A percentile compares a stretch with the other conserved stretches of the same genome.
Conservation (phyloP, 2,888 invertebrate species). For the Chrysodeixis includens region DNA sequence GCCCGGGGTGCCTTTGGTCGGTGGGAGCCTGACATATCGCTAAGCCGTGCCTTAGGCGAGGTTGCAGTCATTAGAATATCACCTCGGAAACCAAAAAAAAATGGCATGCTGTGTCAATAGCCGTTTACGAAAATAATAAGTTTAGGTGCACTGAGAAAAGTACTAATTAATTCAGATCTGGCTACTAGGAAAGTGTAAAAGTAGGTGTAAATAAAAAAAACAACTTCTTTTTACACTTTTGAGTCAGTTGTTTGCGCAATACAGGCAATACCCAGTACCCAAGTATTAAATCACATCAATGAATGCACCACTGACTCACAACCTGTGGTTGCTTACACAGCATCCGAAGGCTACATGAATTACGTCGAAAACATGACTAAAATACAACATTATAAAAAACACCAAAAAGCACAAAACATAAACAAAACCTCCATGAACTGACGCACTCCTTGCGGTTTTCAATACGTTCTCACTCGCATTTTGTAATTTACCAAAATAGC, state of each 20-base stretch:
- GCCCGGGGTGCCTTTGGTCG: too few relatives aligned
- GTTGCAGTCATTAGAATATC: too few relatives aligned
- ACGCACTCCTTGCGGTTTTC: constrained; percentile 61
- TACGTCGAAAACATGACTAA: constrained; percentile 25
- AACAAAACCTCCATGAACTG: constrained; percentile 54
- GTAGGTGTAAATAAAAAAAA: not conserved
- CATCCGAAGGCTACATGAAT: constrained; percentile 26
- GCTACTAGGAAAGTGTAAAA: not conserved
- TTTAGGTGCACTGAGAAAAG: too few relatives aligned
- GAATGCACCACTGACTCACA: constrained; percentile 41
- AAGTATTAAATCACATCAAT: constrained; percentile 29
- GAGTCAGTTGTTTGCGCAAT: constrained; percentile 31
- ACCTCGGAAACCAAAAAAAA: too few relatives aligned
- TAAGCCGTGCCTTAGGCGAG: too few relatives aligned
- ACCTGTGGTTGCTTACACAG: constrained; percentile 34
- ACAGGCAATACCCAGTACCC: constrained; percentile 13
- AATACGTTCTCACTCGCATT: constrained; percentile 52
- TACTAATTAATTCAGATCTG: too few relatives aligned
- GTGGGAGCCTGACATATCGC: too few relatives aligned
- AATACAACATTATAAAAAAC: constrained; percentile 26
- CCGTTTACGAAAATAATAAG: too few relatives aligned
- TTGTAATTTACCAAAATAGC: constrained; percentile 64
- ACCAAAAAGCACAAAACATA: constrained; percentile 25
- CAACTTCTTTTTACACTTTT: constrained; percentile 3
- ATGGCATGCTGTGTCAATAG: too few relatives aligned